Evolutionary conservation across 2,888 invertebrate genomes (phyloP).

Genomic region (Drosophila multiciliata): DNA sequence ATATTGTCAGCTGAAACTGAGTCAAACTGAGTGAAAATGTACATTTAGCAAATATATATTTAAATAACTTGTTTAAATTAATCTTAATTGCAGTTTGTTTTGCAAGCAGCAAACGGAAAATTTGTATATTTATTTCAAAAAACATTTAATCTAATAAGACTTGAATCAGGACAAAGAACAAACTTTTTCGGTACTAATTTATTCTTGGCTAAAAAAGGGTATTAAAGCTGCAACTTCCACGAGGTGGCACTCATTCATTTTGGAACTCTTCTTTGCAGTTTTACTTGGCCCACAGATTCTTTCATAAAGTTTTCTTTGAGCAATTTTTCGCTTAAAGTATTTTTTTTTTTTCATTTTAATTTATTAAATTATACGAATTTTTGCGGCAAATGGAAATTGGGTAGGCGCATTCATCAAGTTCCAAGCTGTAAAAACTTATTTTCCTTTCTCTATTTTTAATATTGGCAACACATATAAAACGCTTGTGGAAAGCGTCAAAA

Average conservation of each 20-base stretch:
- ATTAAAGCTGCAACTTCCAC: not conserved
- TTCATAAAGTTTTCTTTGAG: conserved; percentile 45
- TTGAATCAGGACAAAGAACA: not conserved
- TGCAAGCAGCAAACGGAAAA: not conserved
- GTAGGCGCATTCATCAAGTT: conserved; percentile 48
- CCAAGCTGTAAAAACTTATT: conserved; percentile 17
- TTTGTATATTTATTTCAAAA: not conserved
- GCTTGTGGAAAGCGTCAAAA: conserved; percentile 39
- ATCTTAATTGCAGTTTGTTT: not conserved
- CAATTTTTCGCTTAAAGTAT: conserved; percentile 27
- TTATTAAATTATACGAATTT: conserved; percentile 77
- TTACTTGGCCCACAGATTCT: conserved; percentile 58
- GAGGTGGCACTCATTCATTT: not conserved
- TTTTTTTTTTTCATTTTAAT: conserved; percentile 38
- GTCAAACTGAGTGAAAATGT: not conserved
- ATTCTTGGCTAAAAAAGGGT: conserved; percentile 5
- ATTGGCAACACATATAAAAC: conserved; percentile 4
- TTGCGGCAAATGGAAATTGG: conserved; percentile 59
- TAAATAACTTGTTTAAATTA: not conserved
- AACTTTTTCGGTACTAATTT: not conserved
- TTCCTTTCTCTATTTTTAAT: conserved; percentile 1
- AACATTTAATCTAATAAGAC: not conserved
- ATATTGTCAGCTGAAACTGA: not conserved
- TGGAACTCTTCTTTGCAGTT: conserved; percentile 20
- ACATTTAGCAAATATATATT: not conserved